Evolutionary conservation across 2,888 invertebrate species (phyloP).

Genomic region (Fragum sueziense): DNA sequence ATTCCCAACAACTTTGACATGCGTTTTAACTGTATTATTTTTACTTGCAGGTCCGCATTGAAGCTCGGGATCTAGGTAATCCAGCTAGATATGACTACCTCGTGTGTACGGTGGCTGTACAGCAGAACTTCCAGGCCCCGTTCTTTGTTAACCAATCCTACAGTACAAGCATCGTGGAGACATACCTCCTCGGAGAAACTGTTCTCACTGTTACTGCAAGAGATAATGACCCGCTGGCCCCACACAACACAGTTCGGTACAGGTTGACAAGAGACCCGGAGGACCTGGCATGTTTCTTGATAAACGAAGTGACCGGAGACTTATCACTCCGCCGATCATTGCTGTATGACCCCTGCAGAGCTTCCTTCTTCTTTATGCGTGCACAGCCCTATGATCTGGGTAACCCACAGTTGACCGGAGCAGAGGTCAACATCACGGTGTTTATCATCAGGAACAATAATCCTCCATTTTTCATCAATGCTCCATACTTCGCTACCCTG

Average conservation of each 20-base stretch:
- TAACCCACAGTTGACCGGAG: constrained; percentile 66
- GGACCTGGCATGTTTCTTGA: constrained; percentile 72
- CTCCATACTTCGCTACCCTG: constrained; percentile 58
- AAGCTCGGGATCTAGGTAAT: constrained; percentile 74
- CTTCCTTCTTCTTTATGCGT: constrained; percentile 64
- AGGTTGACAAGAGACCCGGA: constrained; percentile 69
- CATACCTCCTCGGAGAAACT: constrained; percentile 65
- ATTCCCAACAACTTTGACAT: too few species aligned
- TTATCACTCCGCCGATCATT: constrained; percentile 70
- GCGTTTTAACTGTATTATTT: too few species aligned
- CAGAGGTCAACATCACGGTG: constrained; percentile 66
- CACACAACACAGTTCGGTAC: constrained; percentile 77
- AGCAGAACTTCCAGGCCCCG: constrained; percentile 73
- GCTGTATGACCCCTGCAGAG: constrained; percentile 66
- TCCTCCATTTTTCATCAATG: constrained; percentile 72
- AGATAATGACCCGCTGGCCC: constrained; percentile 72
- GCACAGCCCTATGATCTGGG: constrained; percentile 74
- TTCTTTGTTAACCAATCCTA: constrained; percentile 55
- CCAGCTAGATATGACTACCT: constrained; percentile 69
- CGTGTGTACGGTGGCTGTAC: constrained; percentile 67
- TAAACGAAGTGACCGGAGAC: constrained; percentile 71
- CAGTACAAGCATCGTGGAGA: constrained; percentile 65
- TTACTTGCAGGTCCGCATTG: constrained; percentile 73
- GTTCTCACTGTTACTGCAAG: constrained; percentile 72
- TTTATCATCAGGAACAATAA: constrained; percentile 70